A percentile compares a stretch with the other conserved stretches of the same genome.
Evolutionary conservation across 1,140 invertebrate genomes (phyloP).

Genomic region (Calycopis cecrops): DNA sequence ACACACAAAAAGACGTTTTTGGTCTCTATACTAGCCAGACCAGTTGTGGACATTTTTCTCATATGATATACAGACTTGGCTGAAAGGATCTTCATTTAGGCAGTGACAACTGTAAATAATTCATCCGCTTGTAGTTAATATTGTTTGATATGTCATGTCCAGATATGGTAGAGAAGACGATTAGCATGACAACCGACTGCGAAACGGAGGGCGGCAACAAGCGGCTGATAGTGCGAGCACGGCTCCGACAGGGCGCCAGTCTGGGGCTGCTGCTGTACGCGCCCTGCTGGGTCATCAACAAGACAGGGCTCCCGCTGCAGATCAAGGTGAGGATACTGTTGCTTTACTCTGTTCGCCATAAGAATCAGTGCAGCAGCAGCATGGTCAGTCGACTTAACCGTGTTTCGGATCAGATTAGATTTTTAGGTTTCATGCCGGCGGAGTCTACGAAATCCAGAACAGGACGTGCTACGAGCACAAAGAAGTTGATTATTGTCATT

Average conservation of each 20-base stretch:
- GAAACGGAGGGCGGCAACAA: slow-evolving; percentile 81
- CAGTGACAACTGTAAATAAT: background rate
- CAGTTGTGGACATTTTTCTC: too few species aligned
- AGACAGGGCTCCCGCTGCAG: slow-evolving; percentile 86
- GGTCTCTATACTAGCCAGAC: too few species aligned
- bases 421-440: too few species aligned
- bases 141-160: slow-evolving; percentile 7
- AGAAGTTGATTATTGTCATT: too few species aligned
- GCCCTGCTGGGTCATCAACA: slow-evolving; percentile 95
- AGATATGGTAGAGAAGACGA: slow-evolving; percentile 63
- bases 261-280: slow-evolving; percentile 84
- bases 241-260: slow-evolving; percentile 77
- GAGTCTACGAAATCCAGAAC: too few species aligned
- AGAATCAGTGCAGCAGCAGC: too few species aligned
- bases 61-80: too few species aligned
- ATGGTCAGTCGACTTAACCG: too few species aligned
- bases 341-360: background rate
- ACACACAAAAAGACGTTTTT: too few species aligned
- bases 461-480: too few species aligned
- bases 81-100: too few species aligned
- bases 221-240: slow-evolving; percentile 80
- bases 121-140: background rate
- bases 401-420: too few species aligned
- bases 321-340: slow-evolving; percentile 77
- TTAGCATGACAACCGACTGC: slow-evolving; percentile 80